A percentile compares a stretch with the other conserved stretches of the same genome.
These are phyloP conservation scores for Conus canariensis DNA, from an alignment of 2,888 invertebrate species.

Conservation along the genomic window DNA sequence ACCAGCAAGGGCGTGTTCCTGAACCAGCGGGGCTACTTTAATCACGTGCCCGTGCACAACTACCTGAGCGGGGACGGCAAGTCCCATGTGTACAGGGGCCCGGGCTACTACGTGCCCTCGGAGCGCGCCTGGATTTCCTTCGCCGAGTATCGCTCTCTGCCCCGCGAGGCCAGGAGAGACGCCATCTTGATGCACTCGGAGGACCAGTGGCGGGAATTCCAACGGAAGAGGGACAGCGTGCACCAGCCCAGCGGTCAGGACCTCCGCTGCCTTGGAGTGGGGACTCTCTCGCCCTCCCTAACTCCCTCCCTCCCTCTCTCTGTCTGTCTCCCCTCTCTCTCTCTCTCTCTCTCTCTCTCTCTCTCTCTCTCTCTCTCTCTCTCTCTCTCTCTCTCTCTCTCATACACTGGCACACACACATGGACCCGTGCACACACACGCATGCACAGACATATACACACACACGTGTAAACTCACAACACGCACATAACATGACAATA, in stretches of 20 bases:
- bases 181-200: conserved; percentile 74
- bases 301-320: too few relatives aligned
- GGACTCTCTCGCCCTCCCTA: conserved; percentile 48
- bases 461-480: too few relatives aligned
- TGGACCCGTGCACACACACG: too few relatives aligned
- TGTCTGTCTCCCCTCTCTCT: background rate
- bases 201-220: conserved; percentile 70
- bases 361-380: too few relatives aligned
- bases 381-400: too few relatives aligned
- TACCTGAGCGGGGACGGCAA: conserved; percentile 72
- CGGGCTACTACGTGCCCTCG: conserved; percentile 72
- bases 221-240: conserved; percentile 66
- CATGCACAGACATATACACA: too few relatives aligned
- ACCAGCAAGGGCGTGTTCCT: conserved; percentile 65
- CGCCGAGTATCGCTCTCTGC: conserved; percentile 67
- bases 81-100: conserved; percentile 66
- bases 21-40: conserved; percentile 65
- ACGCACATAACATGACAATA: too few relatives aligned
- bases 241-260: conserved; percentile 69
- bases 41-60: conserved; percentile 68
- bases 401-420: too few relatives aligned
- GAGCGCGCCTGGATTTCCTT: conserved; percentile 70
- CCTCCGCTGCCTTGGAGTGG: conserved; percentile 9
- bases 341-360: conserved; percentile 39
- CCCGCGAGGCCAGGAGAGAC: conserved; percentile 66